A percentile compares a stretch with the other conserved stretches of the same genome.
These are phyloP conservation scores for Zootoca vivipara DNA, from an alignment of 2,113 vertebrate genomes.

Conservation along the genomic window DNA sequence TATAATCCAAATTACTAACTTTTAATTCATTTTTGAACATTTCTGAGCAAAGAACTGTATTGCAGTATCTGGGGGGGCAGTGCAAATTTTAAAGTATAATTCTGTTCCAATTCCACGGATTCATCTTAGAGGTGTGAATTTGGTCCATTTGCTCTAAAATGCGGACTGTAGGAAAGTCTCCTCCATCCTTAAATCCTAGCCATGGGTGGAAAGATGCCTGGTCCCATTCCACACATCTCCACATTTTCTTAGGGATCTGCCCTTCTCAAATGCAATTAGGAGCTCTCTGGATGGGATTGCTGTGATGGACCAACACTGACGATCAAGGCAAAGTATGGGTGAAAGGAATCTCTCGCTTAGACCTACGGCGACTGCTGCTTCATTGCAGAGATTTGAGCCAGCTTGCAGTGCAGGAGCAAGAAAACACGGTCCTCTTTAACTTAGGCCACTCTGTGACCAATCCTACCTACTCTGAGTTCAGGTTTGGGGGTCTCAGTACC, in stretches of 20 bases:
- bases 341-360: background rate
- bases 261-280: background rate
- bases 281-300: background rate
- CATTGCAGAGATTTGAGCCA: background rate
- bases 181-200: background rate
- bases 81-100: too few relatives aligned
- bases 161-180: too few relatives aligned
- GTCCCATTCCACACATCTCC: background rate
- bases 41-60: too few relatives aligned
- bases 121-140: too few relatives aligned
- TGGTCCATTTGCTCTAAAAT: too few relatives aligned
- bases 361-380: background rate
- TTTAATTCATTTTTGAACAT: too few relatives aligned
- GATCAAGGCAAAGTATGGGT: background rate
- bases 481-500: constrained; percentile 34
- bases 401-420: background rate
- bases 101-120: too few relatives aligned
- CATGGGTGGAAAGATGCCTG: too few relatives aligned
- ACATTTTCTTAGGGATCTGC: background rate
- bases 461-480: background rate
- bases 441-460: background rate
- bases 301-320: background rate
- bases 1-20: too few relatives aligned
- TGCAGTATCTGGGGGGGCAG: too few relatives aligned
- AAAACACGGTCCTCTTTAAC: background rate